phyloP scores from a whole-genome alignment of 2,797 vertebrate genomes.

The Poecilia wingei region DNA sequence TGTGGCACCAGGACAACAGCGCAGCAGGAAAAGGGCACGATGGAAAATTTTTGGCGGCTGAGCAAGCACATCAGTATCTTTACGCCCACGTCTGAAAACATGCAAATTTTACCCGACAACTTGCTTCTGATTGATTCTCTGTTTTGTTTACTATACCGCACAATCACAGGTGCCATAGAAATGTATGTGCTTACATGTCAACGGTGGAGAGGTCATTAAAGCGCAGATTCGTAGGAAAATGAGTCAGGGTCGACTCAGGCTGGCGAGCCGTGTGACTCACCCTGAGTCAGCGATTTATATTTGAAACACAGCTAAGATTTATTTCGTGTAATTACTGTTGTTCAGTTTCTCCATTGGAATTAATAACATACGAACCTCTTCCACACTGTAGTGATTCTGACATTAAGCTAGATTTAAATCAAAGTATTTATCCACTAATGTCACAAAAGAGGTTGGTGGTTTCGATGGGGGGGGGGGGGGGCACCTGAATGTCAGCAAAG shows the following conservation, averaged over 20 bases:
- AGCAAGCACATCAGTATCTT: constrained; percentile 24
- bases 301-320: constrained; percentile 19
- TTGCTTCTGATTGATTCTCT: constrained; percentile 5
- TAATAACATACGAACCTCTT: neutral
- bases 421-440: constrained; percentile 23
- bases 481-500: neutral
- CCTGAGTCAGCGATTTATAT: constrained; percentile 38
- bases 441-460: neutral
- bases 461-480: neutral
- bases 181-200: neutral
- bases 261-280: constrained; percentile 34
- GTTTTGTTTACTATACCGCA: constrained; percentile 36
- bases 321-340: neutral
- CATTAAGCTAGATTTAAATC: constrained; percentile 5
- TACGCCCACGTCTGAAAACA: constrained; percentile 32
- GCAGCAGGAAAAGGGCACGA: constrained; percentile 13
- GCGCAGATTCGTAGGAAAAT: constrained; percentile 7
- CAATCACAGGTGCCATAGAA: neutral
- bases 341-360: neutral
- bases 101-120: constrained; percentile 43
- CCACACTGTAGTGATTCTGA: constrained; percentile 4
- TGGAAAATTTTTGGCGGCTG: constrained; percentile 46
- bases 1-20: constrained; percentile 20
- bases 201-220: neutral
- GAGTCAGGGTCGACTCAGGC: constrained; percentile 18